Evolutionary conservation across 1,140 invertebrate genomes (phyloP), one percentile per base, ranked within the genome.

Genomic region (Asobara japonica): DNA sequence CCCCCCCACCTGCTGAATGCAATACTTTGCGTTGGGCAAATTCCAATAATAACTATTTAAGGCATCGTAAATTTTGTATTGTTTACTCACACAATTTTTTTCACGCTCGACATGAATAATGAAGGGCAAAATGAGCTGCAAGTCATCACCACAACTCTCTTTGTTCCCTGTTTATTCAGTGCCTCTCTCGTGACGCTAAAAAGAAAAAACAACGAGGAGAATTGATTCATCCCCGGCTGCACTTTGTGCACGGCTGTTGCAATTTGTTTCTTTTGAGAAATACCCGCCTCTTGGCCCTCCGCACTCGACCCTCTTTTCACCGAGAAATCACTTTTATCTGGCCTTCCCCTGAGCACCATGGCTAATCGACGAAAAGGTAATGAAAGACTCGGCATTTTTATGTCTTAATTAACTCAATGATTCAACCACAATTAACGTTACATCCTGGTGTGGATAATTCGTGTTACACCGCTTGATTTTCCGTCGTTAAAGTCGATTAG

Each of bases 151-250:
- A 82, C 83, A 84, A 80, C 80, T 83, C 82, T 66, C 76, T 78
- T 81, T 83, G 81, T 83, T 76, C 79, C 78, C 70, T 81, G 77
- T 85, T 85, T 84, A 80, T 79, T 83, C 80, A n/a, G n/a, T 82
- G 78, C 74, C 76, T 77, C 78, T 73, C 41, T 25, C 33, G 69
- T 71, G 73, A 67, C 65, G 73, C 68, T 13, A 16, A 45, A 41
- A 13, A 27, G 25, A 38, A 25, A 31, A 33, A 64, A 68, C 45
- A 30, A 69, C 67, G 76, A 80, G 75, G 73, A 74, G 84, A 86
- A 84, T 85, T 86, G 83, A 86, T 85, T 83, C 82, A 80, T 84
- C 80, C 77, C 80, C 73, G 76, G 73, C 70, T 74, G 60, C 56
- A 41, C 65, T 66, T 65, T 65, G 66, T 71, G n/a, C 45, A 29